These are phyloP conservation scores for Papilio demoleus DNA, from an alignment of 2,888 invertebrate genomes.

Conservation along the genomic window DNA sequence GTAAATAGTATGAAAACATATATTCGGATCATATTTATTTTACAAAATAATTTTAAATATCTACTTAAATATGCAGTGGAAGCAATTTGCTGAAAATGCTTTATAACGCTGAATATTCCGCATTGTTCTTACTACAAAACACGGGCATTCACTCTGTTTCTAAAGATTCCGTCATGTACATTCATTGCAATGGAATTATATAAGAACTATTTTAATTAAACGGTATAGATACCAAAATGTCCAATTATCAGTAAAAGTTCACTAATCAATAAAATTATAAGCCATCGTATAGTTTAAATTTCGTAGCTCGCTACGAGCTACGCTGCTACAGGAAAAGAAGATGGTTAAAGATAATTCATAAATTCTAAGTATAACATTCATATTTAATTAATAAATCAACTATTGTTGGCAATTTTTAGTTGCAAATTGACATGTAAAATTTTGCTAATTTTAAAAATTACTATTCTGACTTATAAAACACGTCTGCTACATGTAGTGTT, in stretches of 20 bases:
- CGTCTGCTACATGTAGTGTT: not conserved
- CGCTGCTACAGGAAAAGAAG: not conserved
- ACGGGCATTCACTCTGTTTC: not conserved
- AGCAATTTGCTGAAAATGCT: conserved; percentile 9
- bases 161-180: conserved; percentile 1
- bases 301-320: not conserved
- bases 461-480: conserved; percentile 3
- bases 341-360: not conserved
- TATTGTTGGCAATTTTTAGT: no score
- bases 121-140: conserved; percentile 2
- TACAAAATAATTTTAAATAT: not conserved
- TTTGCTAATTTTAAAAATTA: no score
- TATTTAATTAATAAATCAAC: no score
- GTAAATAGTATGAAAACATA: no score
- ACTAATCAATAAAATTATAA: not conserved
- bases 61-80: not conserved
- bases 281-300: not conserved
- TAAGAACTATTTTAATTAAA: conserved; percentile 8
- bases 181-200: not conserved
- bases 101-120: conserved; percentile 7
- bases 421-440: no score
- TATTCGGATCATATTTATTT: no score
- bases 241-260: not conserved
- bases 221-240: not conserved
- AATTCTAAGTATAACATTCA: no score